phyloP scores from a whole-genome alignment of 2,797 vertebrate species.

The Phrynocephalus guinanensis region DNA sequence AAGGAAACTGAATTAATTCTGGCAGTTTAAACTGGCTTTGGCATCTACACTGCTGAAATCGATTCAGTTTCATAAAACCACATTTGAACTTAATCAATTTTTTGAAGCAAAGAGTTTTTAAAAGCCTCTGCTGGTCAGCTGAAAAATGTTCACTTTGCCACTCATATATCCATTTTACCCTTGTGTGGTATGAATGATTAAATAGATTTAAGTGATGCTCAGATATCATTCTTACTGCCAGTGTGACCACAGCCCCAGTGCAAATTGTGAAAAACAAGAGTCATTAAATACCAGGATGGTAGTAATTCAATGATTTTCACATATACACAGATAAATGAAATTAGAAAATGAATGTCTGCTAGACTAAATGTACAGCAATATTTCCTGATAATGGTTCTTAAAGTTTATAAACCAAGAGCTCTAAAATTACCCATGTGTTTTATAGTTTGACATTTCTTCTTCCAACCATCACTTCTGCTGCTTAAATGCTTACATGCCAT shows the following conservation, averaged over 20 bases:
- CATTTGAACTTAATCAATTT: too few relatives aligned
- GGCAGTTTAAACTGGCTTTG: too few relatives aligned
- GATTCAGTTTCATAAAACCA: too few relatives aligned
- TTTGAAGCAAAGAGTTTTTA: too few relatives aligned
- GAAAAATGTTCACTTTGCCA: too few relatives aligned
- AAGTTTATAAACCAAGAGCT: neutral
- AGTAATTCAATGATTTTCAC: constrained; percentile 28
- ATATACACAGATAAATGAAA: constrained; percentile 8
- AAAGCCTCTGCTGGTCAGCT: too few relatives aligned
- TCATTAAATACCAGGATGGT: neutral
- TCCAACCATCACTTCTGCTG: neutral
- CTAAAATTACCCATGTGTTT: neutral
- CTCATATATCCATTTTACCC: too few relatives aligned
- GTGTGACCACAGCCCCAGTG: neutral
- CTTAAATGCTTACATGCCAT: neutral
- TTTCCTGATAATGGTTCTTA: neutral
- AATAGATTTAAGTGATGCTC: too few relatives aligned
- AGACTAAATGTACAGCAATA: constrained; percentile 30
- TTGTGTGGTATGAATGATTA: too few relatives aligned
- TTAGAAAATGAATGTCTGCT: constrained; percentile 14
- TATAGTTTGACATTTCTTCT: neutral
- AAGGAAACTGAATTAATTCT: too few relatives aligned
- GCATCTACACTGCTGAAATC: too few relatives aligned
- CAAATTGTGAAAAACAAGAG: constrained; percentile 30
- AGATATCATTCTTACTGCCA: too few relatives aligned